A percentile compares a stretch with the other conserved stretches of the same genome.
Conservation (phyloP, 2,113 vertebrate genomes). For the Leuciscus idus region DNA sequence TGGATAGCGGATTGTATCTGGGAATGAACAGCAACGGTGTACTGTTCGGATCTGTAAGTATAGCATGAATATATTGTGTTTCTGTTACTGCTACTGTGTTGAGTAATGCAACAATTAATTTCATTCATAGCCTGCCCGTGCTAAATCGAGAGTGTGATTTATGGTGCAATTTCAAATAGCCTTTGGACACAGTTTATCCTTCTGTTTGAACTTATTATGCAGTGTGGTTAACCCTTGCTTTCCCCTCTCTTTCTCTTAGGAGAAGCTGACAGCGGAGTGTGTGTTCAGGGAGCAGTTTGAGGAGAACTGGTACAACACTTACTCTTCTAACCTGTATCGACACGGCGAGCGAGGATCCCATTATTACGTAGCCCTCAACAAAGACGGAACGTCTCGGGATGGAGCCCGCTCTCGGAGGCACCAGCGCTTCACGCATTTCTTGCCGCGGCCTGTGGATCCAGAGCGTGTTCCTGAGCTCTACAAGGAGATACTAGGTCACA, state of each 20-base stretch:
- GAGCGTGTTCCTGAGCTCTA: slow-evolving; percentile 97
- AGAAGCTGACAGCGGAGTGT: slow-evolving; percentile 93
- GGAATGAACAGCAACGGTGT: slow-evolving; percentile 95
- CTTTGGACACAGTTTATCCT: slow-evolving; percentile 32
- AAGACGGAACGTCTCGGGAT: slow-evolving; percentile 92
- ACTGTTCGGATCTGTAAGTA: slow-evolving; percentile 95
- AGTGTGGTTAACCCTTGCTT: slow-evolving; percentile 14
- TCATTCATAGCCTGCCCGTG: slow-evolving; percentile 19
- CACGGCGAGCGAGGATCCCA: slow-evolving; percentile 91
- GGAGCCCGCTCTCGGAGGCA: slow-evolving; percentile 94
- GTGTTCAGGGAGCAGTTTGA: slow-evolving; percentile 98
- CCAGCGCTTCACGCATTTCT: slow-evolving; percentile 98
- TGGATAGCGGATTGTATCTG: slow-evolving; percentile 97
- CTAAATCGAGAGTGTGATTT: slow-evolving; percentile 32
- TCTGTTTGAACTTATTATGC: slow-evolving; percentile 17
- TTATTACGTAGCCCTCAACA: slow-evolving; percentile 96
- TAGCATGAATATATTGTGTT: background rate
- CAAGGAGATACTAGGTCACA: slow-evolving; percentile 96
- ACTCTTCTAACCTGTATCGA: slow-evolving; percentile 97
- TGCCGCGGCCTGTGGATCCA: slow-evolving; percentile 96
- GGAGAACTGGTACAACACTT: slow-evolving; percentile 99
- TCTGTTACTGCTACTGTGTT: slow-evolving; percentile 39
- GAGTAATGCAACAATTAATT: slow-evolving; percentile 32
- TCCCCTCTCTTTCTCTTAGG: slow-evolving; percentile 73
- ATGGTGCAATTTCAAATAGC: slow-evolving; percentile 34